phyloP scores from a whole-genome alignment of 2,797 vertebrate species.

The Knipowitschia caucasica region DNA sequence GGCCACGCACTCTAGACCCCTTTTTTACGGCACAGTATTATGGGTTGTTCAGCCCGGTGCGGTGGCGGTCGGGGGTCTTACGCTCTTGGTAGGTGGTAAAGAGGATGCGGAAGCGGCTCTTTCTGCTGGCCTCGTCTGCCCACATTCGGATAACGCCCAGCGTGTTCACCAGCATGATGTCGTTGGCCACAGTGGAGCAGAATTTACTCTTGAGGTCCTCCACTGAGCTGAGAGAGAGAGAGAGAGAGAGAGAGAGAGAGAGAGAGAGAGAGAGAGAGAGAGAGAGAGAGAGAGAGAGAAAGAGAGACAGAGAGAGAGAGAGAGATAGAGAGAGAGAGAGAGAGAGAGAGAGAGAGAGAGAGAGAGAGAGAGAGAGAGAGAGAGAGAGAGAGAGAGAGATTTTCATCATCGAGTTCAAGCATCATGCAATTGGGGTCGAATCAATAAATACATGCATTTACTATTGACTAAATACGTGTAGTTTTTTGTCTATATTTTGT shows the following conservation, averaged over 20 bases:
- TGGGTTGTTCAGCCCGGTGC: slow-evolving; percentile 8
- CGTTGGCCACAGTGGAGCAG: slow-evolving; percentile 97
- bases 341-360: no score
- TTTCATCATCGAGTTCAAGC: no score
- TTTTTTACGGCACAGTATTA: slow-evolving; percentile 27
- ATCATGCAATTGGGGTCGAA: no score
- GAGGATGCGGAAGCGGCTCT: slow-evolving; percentile 94
- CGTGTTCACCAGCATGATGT: slow-evolving; percentile 91
- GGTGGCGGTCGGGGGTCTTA: slow-evolving; percentile 70
- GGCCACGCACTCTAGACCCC: slow-evolving; percentile 17
- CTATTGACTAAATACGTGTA: no score
- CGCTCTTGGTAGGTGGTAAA: slow-evolving; percentile 99
- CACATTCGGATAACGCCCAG: slow-evolving; percentile 96
- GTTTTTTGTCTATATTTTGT: no score
- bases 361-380: no score
- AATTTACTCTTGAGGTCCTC: slow-evolving; percentile 96
- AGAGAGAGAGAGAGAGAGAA: no score
- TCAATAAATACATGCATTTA: no score
- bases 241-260: no score
- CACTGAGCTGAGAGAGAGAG: slow-evolving; percentile 75
- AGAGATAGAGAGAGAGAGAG: no score
- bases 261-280: neutral
- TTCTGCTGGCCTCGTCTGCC: slow-evolving; percentile 95
- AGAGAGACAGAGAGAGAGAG: no score
- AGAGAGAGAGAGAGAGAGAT: no score